Evolutionary conservation across 1,140 invertebrate genomes (phyloP).

Genomic region (Hylaeus anthracinus): DNA sequence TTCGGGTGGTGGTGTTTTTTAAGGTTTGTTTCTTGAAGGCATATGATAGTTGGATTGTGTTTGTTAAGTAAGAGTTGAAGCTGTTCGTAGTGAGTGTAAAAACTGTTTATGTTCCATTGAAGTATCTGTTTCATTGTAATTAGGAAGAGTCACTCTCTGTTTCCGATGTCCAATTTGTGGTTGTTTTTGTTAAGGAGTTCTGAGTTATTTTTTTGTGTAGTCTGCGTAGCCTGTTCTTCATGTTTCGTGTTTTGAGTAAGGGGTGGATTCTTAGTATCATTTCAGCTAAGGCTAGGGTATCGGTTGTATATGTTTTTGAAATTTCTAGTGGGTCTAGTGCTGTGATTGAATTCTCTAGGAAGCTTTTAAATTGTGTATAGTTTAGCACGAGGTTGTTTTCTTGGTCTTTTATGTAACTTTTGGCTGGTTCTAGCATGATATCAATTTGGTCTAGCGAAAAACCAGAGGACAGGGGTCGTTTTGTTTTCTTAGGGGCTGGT

Average conservation of each 20-base stretch:
- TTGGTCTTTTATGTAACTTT: background rate
- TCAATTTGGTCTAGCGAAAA: background rate
- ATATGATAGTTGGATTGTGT: conserved; percentile 47
- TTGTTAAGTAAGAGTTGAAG: conserved; percentile 37
- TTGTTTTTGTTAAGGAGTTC: background rate
- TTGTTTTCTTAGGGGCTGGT: conserved; percentile 1
- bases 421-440: background rate
- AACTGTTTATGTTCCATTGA: conserved; percentile 53
- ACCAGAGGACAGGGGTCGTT: background rate
- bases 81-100: conserved; percentile 4
- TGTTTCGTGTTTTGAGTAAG: conserved; percentile 8
- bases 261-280: conserved; percentile 23
- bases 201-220: background rate
- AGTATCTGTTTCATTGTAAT: conserved; percentile 20
- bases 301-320: conserved; percentile 4
- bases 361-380: conserved; percentile 43
- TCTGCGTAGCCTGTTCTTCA: conserved; percentile 17
- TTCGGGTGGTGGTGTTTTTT: conserved; percentile 40
- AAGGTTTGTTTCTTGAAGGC: conserved; percentile 69
- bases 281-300: conserved; percentile 1
- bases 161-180: background rate
- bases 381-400: conserved; percentile 14
- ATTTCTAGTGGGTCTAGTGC: background rate
- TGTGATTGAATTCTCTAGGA: conserved; percentile 35
- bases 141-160: background rate